These are phyloP conservation scores for Macropodus opercularis DNA, from an alignment of 2,797 vertebrate genomes.

Conservation along the genomic window DNA sequence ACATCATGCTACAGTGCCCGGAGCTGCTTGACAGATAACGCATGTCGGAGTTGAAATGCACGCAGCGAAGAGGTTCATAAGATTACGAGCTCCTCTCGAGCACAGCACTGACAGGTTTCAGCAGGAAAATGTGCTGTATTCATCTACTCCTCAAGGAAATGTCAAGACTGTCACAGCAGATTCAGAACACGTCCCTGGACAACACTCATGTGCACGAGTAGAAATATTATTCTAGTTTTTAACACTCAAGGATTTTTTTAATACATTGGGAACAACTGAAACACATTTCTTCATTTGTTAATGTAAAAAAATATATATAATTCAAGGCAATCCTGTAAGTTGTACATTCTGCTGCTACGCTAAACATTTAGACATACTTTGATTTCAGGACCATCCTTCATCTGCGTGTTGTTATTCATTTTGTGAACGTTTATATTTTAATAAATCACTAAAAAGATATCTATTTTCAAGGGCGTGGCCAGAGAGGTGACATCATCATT, in stretches of 20 bases:
- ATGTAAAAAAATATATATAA: not conserved
- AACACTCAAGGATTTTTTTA: not conserved
- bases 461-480: too few relatives aligned
- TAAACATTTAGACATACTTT: not conserved
- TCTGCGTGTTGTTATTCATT: too few relatives aligned
- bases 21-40: constrained; percentile 43
- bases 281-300: not conserved
- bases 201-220: not conserved
- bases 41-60: constrained; percentile 39
- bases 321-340: not conserved
- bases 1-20: constrained; percentile 66
- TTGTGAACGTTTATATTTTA: too few relatives aligned
- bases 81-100: constrained; percentile 23
- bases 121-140: constrained; percentile 22
- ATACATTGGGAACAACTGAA: not conserved
- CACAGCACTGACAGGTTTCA: constrained; percentile 15
- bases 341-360: too few relatives aligned
- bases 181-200: not conserved
- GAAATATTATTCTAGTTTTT: not conserved
- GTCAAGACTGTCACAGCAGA: constrained; percentile 18
- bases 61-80: constrained; percentile 12
- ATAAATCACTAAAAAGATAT: too few relatives aligned
- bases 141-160: constrained; percentile 21
- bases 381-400: not conserved
- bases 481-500: too few relatives aligned